Evolutionary conservation across 2,797 vertebrate genomes (phyloP).

Genomic region (Margarornis squamiger): DNA sequence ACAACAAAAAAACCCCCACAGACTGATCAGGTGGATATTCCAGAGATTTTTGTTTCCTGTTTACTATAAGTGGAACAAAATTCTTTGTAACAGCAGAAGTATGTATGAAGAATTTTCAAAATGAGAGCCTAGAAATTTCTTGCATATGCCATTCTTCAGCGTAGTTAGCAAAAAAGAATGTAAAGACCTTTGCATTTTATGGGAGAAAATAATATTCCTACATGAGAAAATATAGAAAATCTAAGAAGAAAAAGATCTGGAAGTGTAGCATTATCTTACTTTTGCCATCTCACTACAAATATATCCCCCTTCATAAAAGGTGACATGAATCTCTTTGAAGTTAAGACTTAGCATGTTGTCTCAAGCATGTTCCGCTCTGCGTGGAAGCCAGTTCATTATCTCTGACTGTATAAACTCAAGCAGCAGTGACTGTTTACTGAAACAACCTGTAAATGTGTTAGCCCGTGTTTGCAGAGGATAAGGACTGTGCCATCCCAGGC

Average conservation of each 20-base stretch:
- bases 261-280: neutral
- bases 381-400: constrained; percentile 43
- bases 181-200: neutral
- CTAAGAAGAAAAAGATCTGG: neutral
- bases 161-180: neutral
- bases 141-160: neutral
- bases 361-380: constrained; percentile 20
- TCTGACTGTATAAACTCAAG: constrained; percentile 24
- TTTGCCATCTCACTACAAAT: neutral
- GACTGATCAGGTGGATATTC: neutral
- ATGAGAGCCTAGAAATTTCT: neutral
- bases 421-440: constrained; percentile 29
- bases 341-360: constrained; percentile 13
- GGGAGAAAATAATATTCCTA: neutral
- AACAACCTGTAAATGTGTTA: constrained; percentile 56
- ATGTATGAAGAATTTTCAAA: neutral
- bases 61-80: neutral
- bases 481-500: neutral
- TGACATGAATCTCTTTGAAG: constrained; percentile 53
- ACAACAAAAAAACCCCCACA: neutral
- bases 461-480: constrained; percentile 44
- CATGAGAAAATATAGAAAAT: neutral
- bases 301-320: neutral
- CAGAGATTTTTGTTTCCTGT: neutral
- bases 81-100: neutral